Base-by-base conservation (phyloP, 2,797 vertebrate genomes). In the Masticophis lateralis region DNA sequence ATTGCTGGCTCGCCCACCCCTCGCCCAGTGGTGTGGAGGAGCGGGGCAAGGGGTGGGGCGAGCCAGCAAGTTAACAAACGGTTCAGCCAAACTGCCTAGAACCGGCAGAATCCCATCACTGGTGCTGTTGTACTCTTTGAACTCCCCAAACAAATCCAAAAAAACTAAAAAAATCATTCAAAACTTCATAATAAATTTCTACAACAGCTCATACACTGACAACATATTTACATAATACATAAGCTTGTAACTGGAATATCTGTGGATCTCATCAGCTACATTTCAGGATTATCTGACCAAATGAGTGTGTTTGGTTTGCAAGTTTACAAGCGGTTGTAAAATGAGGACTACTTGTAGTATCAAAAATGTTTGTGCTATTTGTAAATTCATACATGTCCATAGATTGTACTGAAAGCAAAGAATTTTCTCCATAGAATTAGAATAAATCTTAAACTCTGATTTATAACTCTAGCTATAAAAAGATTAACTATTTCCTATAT, bases 81-180 rank as follows among this genome's bases (percentile, higher is more conserved):
- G 37, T 37, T 37, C 37, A 37, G 37, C 37, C 37, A 2, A 37
- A 37, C 37, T 37, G 37, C 37, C 37, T 37, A 37, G 37, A 37
- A 37, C 37, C 37, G 37, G 37, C 37, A 37, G 37, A 37, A 37
- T 37, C 37, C 37, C 37, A 37, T 37, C 37, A 37, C 37, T 37
- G 37, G 10, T 88, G 4, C 7, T 55, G 8, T 32, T 69, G 10
- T 25, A 37, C 12, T 1, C 27, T 66, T 87, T 51, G 47, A 7
- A 51, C 5, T 51, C 16, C n/a, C 32, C 9, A 92, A 47, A 43
- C 27, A 91, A 28, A 51, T 83, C 14, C 51, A 66, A 56, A 69
- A 28, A 28, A 8, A 87, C n/a, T 51, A 27, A 57, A 91, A 74
- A 97, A 96, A 5, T 91, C 51, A 96, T 28, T 93, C 3, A 93